Conservation (phyloP, 1,140 invertebrate genomes). For the Drosophila simulans region DNA sequence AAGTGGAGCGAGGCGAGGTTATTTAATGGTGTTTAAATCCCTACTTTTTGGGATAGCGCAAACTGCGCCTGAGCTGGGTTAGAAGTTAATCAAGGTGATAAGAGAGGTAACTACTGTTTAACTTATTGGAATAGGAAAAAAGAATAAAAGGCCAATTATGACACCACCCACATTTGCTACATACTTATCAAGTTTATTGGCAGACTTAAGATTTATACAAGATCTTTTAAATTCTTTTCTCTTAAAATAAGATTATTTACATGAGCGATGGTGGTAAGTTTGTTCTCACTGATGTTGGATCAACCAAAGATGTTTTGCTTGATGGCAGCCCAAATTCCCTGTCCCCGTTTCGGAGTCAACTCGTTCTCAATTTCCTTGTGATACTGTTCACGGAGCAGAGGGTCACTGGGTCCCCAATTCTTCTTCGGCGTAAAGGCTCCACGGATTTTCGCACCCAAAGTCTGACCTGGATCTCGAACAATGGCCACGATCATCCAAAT, state of each 20-base stretch:
- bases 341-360: conserved; percentile 40
- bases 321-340: conserved; percentile 68
- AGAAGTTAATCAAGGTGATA: background rate
- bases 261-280: background rate
- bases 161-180: background rate
- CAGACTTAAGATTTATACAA: conserved; percentile 47
- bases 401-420: conserved; percentile 86
- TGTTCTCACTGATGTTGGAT: background rate
- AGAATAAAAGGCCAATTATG: background rate
- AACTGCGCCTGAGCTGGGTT: background rate
- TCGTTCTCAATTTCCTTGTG: conserved; percentile 74
- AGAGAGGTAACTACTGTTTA: background rate
- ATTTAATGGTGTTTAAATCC: conserved; percentile 8
- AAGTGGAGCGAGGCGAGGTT: conserved; percentile 18
- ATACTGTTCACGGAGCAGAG: conserved; percentile 73
- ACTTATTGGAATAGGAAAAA: background rate
- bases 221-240: conserved; percentile 30
- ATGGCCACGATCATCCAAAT: conserved; percentile 86
- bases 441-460: conserved; percentile 84
- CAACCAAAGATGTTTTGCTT: conserved; percentile 73
- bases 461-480: conserved; percentile 79
- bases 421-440: conserved; percentile 85
- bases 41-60: background rate
- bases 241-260: conserved; percentile 20
- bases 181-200: conserved; percentile 56